phyloP scores from a whole-genome alignment of 2,797 vertebrate genomes.

The Morus bassanus region DNA sequence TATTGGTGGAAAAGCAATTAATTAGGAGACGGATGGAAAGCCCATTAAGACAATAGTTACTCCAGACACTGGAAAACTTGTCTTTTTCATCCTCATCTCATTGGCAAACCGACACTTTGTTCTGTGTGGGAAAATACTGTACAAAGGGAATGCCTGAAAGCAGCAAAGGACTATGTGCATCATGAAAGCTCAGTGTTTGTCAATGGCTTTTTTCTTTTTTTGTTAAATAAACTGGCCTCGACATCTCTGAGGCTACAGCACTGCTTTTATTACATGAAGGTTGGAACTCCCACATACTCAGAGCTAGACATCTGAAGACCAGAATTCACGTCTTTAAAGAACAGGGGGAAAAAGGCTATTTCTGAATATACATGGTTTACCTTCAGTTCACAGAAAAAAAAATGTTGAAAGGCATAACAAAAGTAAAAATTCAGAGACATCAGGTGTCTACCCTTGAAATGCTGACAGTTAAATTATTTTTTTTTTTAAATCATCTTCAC shows the following conservation, averaged over 20 bases:
- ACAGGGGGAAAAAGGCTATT: rapidly evolving
- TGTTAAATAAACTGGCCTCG: background rate
- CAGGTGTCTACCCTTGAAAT: background rate
- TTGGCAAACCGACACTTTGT: background rate
- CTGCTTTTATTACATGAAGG: background rate
- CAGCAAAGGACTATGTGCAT: background rate
- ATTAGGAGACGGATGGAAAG: background rate
- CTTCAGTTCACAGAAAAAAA: background rate
- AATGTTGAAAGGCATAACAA: background rate
- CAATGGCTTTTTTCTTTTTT: background rate
- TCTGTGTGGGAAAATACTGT: background rate
- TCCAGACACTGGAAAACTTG: background rate
- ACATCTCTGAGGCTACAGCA: background rate
- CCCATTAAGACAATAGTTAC: background rate
- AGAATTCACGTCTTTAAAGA: background rate
- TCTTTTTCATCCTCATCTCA: background rate
- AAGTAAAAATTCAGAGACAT: background rate
- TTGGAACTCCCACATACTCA: background rate
- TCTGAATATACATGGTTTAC: background rate
- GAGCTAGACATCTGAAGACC: background rate
- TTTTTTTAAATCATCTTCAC: background rate
- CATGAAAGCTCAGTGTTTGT: background rate
- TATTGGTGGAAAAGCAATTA: background rate
- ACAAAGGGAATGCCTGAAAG: slow-evolving; percentile 20
- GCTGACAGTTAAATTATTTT: background rate